Percentiles rank a stretch among this genome's conserved stretches.
phyloP scores from a whole-genome alignment of 2,888 invertebrate species.

The Nyleta sp. region DNA sequence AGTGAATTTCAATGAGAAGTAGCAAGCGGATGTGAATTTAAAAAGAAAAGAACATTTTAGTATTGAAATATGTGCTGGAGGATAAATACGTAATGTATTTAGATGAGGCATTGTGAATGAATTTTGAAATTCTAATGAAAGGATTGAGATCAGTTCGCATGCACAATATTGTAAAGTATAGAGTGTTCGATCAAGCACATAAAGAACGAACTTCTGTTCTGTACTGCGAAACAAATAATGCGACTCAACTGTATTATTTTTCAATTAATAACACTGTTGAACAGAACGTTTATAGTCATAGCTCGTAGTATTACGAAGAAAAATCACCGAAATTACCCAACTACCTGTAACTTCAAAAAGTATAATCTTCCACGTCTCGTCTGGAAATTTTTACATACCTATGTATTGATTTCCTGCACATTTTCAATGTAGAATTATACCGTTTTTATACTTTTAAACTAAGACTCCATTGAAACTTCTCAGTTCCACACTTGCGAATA shows the following conservation, averaged over 20 bases:
- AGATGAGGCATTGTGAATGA: conserved; percentile 15
- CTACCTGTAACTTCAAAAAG: neutral
- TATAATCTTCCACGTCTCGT: too few species aligned
- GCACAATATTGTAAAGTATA: conserved; percentile 17
- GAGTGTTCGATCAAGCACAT: conserved; percentile 28
- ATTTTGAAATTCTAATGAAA: conserved; percentile 33
- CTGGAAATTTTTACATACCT: neutral
- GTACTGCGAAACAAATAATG: conserved; percentile 8
- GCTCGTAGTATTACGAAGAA: neutral
- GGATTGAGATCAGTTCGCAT: conserved; percentile 19
- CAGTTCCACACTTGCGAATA: too few species aligned
- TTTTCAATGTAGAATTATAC: too few species aligned
- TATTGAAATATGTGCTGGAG: conserved; percentile 21
- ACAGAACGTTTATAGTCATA: neutral
- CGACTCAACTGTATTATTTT: conserved; percentile 17
- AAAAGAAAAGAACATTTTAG: neutral
- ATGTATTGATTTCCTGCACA: neutral
- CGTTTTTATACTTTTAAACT: too few species aligned
- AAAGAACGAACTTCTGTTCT: too few species aligned
- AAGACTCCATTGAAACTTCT: too few species aligned
- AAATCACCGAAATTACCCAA: neutral
- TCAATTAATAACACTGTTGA: neutral
- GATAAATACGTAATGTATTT: conserved; percentile 19
- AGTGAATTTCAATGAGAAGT: too few species aligned
- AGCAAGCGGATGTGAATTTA: neutral